Evolutionary conservation across 2,888 invertebrate genomes (phyloP).

Genomic region (Liposcelis brunnea): DNA sequence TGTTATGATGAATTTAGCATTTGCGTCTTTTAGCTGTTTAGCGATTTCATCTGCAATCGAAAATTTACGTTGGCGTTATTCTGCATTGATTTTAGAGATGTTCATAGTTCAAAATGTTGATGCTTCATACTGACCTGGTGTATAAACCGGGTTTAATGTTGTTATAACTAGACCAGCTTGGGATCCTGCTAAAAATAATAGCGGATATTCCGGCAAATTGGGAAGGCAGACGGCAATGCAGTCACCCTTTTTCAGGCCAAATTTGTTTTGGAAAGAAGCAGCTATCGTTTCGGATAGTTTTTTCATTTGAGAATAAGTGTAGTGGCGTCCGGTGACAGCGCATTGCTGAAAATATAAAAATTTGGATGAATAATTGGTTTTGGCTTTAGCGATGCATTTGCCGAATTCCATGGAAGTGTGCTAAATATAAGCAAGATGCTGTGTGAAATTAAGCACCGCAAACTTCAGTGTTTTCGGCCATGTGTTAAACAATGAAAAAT

Average conservation of each 20-base stretch:
- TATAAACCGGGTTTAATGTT: slow-evolving; percentile 59
- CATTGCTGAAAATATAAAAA: slow-evolving; percentile 42
- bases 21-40: slow-evolving; percentile 41
- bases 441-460: not conserved
- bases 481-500: not conserved
- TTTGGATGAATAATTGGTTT: too few species aligned
- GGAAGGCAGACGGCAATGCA: slow-evolving; percentile 52
- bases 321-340: slow-evolving; percentile 48
- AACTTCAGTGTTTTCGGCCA: not conserved
- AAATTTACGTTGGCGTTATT: not conserved
- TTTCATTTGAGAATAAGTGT: slow-evolving; percentile 49
- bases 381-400: too few species aligned
- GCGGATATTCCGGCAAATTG: slow-evolving; percentile 56
- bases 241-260: slow-evolving; percentile 46
- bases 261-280: slow-evolving; percentile 43
- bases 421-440: too few species aligned
- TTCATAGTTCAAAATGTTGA: not conserved
- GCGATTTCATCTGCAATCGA: slow-evolving; percentile 47
- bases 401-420: too few species aligned
- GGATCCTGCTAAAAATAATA: slow-evolving; percentile 44
- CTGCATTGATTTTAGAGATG: not conserved
- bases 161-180: slow-evolving; percentile 53
- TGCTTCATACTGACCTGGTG: slow-evolving; percentile 28
- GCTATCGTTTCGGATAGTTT: slow-evolving; percentile 46
- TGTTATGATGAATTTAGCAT: slow-evolving; percentile 46